Conservation (phyloP, 2,888 invertebrate genomes). For the Lepidonotus clava region DNA sequence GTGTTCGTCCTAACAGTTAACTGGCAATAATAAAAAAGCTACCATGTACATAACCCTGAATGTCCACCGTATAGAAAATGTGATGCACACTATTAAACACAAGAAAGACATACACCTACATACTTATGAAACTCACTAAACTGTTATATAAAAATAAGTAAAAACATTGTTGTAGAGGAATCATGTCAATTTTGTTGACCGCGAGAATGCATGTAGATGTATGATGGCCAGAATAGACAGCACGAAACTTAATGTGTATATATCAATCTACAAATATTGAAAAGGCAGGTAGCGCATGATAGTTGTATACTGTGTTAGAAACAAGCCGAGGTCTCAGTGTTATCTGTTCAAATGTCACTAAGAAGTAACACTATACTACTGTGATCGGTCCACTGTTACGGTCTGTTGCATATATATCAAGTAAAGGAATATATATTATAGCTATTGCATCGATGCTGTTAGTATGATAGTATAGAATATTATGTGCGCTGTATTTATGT, state of each 20-base stretch:
- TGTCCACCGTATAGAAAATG: background rate
- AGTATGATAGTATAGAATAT: background rate
- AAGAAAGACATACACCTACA: background rate
- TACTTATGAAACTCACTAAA: background rate
- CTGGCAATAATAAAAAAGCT: background rate
- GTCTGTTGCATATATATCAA: conserved; percentile 8
- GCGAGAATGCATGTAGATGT: background rate
- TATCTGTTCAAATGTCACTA: conserved; percentile 26
- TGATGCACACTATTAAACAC: background rate
- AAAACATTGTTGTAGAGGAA: background rate
- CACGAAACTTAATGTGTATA: background rate
- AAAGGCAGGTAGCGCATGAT: background rate
- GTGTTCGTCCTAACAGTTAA: conserved; percentile 29
- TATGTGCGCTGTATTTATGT: conserved; percentile 21
- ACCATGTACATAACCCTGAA: conserved; percentile 9
- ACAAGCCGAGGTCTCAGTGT: background rate
- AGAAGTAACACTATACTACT: conserved; percentile 15
- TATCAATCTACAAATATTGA: background rate
- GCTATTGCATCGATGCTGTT: conserved; percentile 39
- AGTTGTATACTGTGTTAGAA: conserved; percentile 15
- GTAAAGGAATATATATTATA: background rate
- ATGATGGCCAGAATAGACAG: background rate
- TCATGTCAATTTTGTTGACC: background rate
- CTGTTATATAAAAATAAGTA: background rate
- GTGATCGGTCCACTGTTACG: conserved; percentile 7